Evolutionary conservation across 2,113 vertebrate species (phyloP), one percentile per base, ranked within the genome.

Genomic region (Caloenas nicobarica): DNA sequence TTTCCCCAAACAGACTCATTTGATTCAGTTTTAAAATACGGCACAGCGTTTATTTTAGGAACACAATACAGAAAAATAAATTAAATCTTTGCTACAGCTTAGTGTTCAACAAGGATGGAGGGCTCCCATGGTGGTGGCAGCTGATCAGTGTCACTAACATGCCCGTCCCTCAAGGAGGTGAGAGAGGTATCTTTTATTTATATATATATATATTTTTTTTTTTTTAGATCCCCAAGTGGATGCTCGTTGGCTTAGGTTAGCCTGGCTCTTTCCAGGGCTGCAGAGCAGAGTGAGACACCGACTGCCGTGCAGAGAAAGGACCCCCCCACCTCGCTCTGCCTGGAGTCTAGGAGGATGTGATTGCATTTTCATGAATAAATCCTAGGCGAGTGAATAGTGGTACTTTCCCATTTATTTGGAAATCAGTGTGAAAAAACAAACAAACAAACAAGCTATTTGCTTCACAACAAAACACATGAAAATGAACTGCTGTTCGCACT

Each of bases 351-450:
- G 57, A 95, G 83, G 66, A 56, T 79, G 57, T 21, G 83, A 89
- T 61, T 95, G 83, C 48, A 1, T 93, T 93, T 91, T 84, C 56
- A 16, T 81, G 34, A 96, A 94, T 91, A 96, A 97, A 96, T 85
- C 95, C 95, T 82, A 73, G 61, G 77, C 17, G 1, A 93, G 66
- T 65, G 77, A 91, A 89, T 40, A 92, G 57, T 82, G 50, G 83
- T 93, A 85, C 86, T 93, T 97, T 92, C 88, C 83, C 57, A 62
- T 96, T 94, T 96, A 93, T 91, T 93, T 92, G 81, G 83, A 86
- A 93, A 93, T 80, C 93, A 87, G 88, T 80, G 54, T 93, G 92
- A 87, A 94, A 81, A 92, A 95, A 38, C 87, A 94, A 96, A 92
- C 94, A 96, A 91, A 70, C 77, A 88, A 95, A 83, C 84, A 89